phyloP scores from a whole-genome alignment of 1,140 invertebrate species.

The Pseudomyrmex pallidus region DNA sequence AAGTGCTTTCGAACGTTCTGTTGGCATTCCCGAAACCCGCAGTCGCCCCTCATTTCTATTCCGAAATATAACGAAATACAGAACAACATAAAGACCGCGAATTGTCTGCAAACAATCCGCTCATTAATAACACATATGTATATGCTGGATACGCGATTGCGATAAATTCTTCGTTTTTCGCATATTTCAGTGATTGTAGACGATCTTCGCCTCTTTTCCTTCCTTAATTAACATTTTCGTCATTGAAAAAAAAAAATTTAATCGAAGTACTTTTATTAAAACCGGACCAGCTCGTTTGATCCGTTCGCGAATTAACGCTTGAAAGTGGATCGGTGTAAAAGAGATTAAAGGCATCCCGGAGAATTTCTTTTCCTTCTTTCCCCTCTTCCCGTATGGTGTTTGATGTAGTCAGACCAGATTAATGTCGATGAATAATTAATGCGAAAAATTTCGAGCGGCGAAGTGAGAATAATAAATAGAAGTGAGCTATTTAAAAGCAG shows the following conservation, averaged over 20 bases:
- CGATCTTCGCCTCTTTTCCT: background rate
- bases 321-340: conserved; percentile 49
- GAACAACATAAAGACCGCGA: background rate
- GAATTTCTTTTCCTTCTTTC: too few species aligned
- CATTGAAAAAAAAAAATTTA: conserved; percentile 10
- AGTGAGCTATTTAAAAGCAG: conserved; percentile 60
- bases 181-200: background rate
- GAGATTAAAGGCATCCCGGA: conserved; percentile 44
- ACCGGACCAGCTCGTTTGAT: conserved; percentile 38
- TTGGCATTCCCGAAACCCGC: background rate
- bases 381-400: conserved; percentile 19
- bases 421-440: conserved; percentile 69
- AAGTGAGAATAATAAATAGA: conserved; percentile 66
- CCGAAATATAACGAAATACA: conserved; percentile 21
- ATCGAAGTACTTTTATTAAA: conserved; percentile 34
- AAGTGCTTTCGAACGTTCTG: conserved; percentile 58
- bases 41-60: conserved; percentile 7
- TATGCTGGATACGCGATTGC: conserved; percentile 4
- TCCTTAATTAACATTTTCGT: conserved; percentile 28
- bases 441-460: conserved; percentile 37
- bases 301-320: conserved; percentile 49
- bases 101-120: conserved; percentile 33
- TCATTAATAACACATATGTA: conserved; percentile 66
- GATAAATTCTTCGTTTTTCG: conserved; percentile 12
- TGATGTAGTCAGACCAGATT: conserved; percentile 50